Conservation (phyloP, 1,140 invertebrate species). For the Sipha flava region DNA sequence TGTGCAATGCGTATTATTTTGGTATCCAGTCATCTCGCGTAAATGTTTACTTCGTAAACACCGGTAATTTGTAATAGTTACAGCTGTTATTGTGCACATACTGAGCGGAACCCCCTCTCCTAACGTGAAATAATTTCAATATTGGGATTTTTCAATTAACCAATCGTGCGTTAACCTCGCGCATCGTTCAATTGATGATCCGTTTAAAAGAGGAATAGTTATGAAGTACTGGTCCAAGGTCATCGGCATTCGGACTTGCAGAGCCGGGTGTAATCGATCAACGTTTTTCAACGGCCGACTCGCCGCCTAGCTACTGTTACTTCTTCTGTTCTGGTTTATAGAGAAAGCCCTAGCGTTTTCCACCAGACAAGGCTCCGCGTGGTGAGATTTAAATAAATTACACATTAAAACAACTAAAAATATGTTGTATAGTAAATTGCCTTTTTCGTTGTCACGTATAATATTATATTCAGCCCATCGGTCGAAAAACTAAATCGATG, state of each 20-base stretch:
- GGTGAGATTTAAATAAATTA: conserved; percentile 2
- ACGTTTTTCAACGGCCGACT: not conserved
- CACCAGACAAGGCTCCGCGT: not conserved
- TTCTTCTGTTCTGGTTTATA: conserved; percentile 22
- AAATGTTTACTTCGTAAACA: not conserved
- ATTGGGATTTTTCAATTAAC: not conserved
- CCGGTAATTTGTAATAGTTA: not conserved
- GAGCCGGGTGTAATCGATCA: conserved; percentile 16
- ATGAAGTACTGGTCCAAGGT: conserved; percentile 15
- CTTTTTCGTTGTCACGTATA: not conserved
- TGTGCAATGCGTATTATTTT: not conserved
- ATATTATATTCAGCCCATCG: not conserved
- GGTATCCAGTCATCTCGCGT: not conserved
- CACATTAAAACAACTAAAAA: not conserved
- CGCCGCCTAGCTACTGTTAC: not conserved
- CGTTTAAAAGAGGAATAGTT: not conserved
- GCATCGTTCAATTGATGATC: not conserved
- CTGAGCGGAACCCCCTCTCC: not conserved
- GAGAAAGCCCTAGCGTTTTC: not conserved
- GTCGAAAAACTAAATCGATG: too few species aligned
- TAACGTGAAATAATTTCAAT: not conserved
- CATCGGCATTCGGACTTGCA: not conserved
- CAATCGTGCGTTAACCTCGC: not conserved
- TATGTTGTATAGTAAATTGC: not conserved
- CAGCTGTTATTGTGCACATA: not conserved